phyloP scores from a whole-genome alignment of 2,797 vertebrate species.

The Lophius americanus region DNA sequence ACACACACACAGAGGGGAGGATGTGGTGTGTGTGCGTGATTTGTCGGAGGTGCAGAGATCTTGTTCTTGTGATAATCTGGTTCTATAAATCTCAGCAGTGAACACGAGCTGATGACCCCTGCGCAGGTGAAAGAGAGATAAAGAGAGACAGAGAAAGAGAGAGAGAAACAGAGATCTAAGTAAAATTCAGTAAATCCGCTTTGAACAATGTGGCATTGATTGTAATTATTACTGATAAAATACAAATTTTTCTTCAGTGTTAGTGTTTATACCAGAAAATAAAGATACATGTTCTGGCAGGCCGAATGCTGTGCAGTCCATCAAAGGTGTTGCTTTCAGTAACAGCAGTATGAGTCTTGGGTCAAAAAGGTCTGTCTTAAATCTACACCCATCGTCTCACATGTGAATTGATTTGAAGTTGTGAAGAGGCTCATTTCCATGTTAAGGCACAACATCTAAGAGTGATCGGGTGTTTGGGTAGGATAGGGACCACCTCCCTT shows the following conservation, averaged over 20 bases:
- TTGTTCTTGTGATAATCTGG: constrained; percentile 10
- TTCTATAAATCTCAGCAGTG: constrained; percentile 22
- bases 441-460: too few species aligned
- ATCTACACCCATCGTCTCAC: not conserved
- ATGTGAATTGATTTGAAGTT: not conserved
- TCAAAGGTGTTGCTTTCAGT: not conserved
- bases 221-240: too few species aligned
- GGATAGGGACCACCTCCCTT: too few species aligned
- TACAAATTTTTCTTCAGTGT: too few species aligned
- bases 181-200: not conserved
- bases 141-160: too few species aligned
- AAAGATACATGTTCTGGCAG: too few species aligned
- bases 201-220: constrained; percentile 9
- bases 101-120: not conserved
- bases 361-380: not conserved
- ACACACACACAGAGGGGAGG: constrained; percentile 8
- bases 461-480: too few species aligned
- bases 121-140: constrained; percentile 20
- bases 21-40: constrained; percentile 15
- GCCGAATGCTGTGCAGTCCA: not conserved
- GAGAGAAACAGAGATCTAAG: too few species aligned
- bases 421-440: not conserved
- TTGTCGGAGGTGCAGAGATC: constrained; percentile 30
- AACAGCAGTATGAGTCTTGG: constrained; percentile 3
- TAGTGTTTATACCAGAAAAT: too few species aligned